phyloP scores from a whole-genome alignment of 2,797 vertebrate species.

The Chanos chanos region DNA sequence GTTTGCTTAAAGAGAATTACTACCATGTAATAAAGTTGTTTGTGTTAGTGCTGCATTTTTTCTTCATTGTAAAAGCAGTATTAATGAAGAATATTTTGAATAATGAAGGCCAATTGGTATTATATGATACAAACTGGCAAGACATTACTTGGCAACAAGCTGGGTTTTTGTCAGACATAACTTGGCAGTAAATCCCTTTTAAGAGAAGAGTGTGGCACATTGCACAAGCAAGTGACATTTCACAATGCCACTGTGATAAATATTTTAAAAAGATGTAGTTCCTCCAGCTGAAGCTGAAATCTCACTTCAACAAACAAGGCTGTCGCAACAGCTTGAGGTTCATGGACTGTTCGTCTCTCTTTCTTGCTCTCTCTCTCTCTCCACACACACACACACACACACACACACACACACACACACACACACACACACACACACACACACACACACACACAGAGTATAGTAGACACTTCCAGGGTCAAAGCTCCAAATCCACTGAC shows the following conservation, averaged over 20 bases:
- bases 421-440: slow-evolving; percentile 3
- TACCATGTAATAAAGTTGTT: background rate
- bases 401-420: background rate
- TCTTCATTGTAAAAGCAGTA: background rate
- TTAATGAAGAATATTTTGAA: background rate
- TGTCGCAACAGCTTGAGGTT: slow-evolving; percentile 12
- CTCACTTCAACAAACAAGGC: background rate
- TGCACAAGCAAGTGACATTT: slow-evolving; percentile 1
- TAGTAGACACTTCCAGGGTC: slow-evolving; percentile 39
- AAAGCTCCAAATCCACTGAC: slow-evolving; percentile 42
- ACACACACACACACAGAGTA: slow-evolving; percentile 3
- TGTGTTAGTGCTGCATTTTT: too few relatives aligned
- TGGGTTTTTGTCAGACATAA: background rate
- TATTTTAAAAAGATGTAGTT: slow-evolving; percentile 15
- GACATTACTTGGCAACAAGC: background rate
- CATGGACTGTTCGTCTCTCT: background rate
- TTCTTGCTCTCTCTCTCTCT: too few relatives aligned
- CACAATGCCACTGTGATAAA: slow-evolving; percentile 14
- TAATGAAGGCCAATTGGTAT: background rate
- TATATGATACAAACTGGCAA: background rate
- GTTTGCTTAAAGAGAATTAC: too few relatives aligned
- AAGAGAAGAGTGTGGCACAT: background rate
- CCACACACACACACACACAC: background rate
- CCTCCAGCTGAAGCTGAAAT: slow-evolving; percentile 2
- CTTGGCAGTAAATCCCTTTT: background rate